Conservation (phyloP, 2,888 invertebrate genomes). For the Ophioninae sp. region DNA sequence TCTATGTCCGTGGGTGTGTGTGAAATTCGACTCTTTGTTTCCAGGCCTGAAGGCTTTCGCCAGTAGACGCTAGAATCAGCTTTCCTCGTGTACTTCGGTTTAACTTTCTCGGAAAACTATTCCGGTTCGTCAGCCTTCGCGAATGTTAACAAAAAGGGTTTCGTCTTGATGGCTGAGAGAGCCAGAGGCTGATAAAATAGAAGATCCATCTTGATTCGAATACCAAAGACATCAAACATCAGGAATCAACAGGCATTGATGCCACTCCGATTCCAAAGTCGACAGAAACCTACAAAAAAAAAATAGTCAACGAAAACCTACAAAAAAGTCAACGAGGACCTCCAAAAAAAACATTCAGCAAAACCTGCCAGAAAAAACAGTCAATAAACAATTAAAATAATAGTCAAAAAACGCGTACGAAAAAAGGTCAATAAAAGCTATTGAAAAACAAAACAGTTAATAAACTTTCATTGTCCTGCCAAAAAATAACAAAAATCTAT, state of each 20-base stretch:
- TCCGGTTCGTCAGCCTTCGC: constrained; percentile 34
- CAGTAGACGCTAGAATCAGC: constrained; percentile 12
- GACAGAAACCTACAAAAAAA: too few species aligned
- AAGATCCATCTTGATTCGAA: constrained; percentile 3
- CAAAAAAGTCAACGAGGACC: background rate
- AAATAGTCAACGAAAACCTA: background rate
- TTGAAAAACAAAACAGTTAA: too few species aligned
- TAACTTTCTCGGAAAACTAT: constrained; percentile 39
- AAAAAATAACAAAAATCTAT: too few species aligned
- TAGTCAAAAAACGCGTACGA: too few species aligned
- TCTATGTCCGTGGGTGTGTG: background rate
- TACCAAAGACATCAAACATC: background rate
- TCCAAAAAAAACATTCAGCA: background rate
- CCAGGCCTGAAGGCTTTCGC: background rate
- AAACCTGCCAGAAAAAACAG: background rate
- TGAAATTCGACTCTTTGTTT: constrained; percentile 21
- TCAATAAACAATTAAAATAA: background rate
- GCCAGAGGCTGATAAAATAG: background rate
- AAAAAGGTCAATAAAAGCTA: too few species aligned
- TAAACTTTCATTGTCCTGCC: too few species aligned
- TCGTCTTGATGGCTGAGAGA: constrained; percentile 9
- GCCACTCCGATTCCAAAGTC: background rate
- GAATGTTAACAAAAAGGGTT: constrained; percentile 18
- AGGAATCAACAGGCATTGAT: background rate
- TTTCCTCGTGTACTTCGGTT: constrained; percentile 9